Conservation (phyloP, 2,113 vertebrate genomes). For the Gnathonemus echidnorhynchus region DNA sequence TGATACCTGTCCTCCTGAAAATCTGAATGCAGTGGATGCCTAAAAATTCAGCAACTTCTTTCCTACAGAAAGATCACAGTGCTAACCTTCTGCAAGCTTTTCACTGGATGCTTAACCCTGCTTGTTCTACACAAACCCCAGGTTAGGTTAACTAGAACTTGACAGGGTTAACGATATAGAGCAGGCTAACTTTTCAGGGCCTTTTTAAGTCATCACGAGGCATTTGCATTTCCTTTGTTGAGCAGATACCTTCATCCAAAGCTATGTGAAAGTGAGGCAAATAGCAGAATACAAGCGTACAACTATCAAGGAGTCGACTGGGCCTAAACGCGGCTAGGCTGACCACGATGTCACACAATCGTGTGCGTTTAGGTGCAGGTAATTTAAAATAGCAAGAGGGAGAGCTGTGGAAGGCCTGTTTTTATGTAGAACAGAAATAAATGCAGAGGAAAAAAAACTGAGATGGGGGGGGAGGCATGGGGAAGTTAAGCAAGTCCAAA, state of each 20-base stretch:
- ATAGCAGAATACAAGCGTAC: not conserved
- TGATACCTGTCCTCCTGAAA: constrained; percentile 39
- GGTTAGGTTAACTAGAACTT: not conserved
- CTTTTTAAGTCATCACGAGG: not conserved
- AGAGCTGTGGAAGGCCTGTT: not conserved
- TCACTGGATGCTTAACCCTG: constrained; percentile 30
- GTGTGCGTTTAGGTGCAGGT: not conserved
- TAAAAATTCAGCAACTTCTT: constrained; percentile 29
- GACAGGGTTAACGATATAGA: not conserved
- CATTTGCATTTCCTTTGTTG: not conserved
- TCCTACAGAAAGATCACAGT: constrained; percentile 18
- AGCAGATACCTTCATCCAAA: not conserved
- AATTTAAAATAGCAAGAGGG: no score
- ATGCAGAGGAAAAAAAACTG: not conserved
- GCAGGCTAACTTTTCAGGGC: not conserved
- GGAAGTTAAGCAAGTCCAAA: constrained; percentile 1
- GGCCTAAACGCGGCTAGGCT: not conserved
- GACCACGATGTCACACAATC: not conserved
- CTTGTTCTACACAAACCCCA: not conserved
- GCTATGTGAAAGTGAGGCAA: not conserved
- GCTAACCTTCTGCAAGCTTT: constrained; percentile 19
- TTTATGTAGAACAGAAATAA: not conserved
- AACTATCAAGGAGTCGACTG: not conserved
- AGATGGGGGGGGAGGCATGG: not conserved
- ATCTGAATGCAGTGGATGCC: constrained; percentile 32